These are phyloP conservation scores for Parthenolecanium corni DNA, from an alignment of 2,888 invertebrate genomes.

Conservation along the genomic window DNA sequence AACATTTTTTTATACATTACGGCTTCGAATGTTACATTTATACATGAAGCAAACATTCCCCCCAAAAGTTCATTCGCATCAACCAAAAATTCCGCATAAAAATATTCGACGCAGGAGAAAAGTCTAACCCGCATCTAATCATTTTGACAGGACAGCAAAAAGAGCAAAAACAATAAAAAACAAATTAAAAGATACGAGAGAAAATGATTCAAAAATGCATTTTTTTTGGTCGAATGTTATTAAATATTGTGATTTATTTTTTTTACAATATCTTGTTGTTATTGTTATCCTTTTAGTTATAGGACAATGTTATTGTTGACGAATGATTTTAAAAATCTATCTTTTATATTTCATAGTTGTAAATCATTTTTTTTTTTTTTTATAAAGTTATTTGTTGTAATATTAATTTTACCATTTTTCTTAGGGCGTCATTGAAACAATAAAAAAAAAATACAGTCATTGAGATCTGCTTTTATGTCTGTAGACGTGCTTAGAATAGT, in stretches of 20 bases:
- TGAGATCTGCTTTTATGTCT: background rate
- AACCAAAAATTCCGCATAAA: no score
- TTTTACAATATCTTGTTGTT: constrained; percentile 29
- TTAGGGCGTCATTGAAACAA: constrained; percentile 12
- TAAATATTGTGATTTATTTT: constrained; percentile 29
- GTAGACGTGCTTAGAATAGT: background rate
- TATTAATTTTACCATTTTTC: background rate
- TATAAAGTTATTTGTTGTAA: constrained; percentile 21
- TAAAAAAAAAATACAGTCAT: background rate
- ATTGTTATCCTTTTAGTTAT: constrained; percentile 29
- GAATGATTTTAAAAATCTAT: constrained; percentile 27
- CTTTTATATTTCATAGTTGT: constrained; percentile 26
- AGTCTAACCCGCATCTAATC: background rate
- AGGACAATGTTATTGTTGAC: constrained; percentile 29
- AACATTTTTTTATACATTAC: constrained; percentile 14
- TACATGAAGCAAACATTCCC: no score
- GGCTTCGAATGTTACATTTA: constrained; percentile 18
- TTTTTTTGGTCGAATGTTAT: constrained; percentile 21
- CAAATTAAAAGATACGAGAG: constrained; percentile 3
- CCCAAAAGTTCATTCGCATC: no score
- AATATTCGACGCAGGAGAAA: no score
- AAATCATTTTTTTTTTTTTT: constrained; percentile 16
- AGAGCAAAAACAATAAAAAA: constrained; percentile 1
- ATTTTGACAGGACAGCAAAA: constrained; percentile 7
- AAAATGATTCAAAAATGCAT: background rate